These are phyloP conservation scores for Drosophila pallidifrons DNA, from an alignment of 1,140 invertebrate species.

Conservation along the genomic window DNA sequence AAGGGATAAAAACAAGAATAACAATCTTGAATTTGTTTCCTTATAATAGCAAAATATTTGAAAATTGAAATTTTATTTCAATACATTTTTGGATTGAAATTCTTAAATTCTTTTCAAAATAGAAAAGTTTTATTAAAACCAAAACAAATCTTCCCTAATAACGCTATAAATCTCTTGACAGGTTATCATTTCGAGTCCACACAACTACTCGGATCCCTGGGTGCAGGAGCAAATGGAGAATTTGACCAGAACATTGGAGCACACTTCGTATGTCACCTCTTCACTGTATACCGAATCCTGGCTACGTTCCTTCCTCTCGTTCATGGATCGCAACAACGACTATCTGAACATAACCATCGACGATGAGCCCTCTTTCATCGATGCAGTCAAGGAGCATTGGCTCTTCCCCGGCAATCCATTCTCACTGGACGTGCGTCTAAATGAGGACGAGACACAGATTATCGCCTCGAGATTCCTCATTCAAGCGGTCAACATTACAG, in stretches of 20 bases:
- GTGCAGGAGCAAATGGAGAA: conserved; percentile 92
- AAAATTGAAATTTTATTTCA: no score
- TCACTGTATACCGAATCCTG: conserved; percentile 96
- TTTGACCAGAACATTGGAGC: conserved; percentile 92
- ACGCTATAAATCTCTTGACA: conserved; percentile 80
- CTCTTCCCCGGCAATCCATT: conserved; percentile 90
- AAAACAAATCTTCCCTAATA: no score
- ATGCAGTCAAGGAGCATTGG: conserved; percentile 91
- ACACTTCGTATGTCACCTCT: conserved; percentile 91
- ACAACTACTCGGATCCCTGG: conserved; percentile 93
- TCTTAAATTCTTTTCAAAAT: no score
- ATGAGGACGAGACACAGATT: conserved; percentile 90
- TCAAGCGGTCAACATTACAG: conserved; percentile 94
- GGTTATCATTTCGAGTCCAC: conserved; percentile 93
- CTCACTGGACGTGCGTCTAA: conserved; percentile 94
- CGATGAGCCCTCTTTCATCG: conserved; percentile 90
- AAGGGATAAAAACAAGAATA: no score
- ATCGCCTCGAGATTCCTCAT: conserved; percentile 94
- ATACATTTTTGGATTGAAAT: no score
- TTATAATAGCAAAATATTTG: no score
- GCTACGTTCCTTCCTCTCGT: conserved; percentile 93
- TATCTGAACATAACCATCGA: conserved; percentile 91
- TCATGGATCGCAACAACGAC: conserved; percentile 90
- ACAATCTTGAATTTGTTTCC: no score
- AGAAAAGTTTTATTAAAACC: no score